These are phyloP conservation scores for Cacoxenus indagator DNA, from an alignment of 2,888 invertebrate species.

Conservation along the genomic window DNA sequence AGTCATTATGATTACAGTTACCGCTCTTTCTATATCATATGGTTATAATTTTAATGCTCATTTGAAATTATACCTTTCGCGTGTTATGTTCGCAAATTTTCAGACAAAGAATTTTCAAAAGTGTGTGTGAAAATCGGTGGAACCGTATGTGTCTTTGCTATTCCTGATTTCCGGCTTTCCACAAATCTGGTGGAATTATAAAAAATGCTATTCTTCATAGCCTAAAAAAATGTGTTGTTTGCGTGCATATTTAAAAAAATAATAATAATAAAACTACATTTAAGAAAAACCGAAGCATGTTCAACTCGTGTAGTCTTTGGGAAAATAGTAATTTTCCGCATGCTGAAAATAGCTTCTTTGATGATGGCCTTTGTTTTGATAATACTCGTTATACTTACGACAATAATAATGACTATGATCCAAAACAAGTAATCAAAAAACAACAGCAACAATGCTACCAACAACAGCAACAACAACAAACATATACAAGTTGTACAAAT, in stretches of 20 bases:
- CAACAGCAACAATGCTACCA: conserved; percentile 32
- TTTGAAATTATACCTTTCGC: conserved; percentile 47
- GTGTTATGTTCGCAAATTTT: conserved; percentile 32
- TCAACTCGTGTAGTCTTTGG: conserved; percentile 46
- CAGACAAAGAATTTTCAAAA: background rate
- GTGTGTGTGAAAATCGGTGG: background rate
- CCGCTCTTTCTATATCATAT: conserved; percentile 45
- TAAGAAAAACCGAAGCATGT: conserved; percentile 38
- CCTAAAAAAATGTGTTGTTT: conserved; percentile 30
- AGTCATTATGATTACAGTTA: conserved; percentile 22
- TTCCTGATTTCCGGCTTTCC: no score
- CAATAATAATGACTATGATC: conserved; percentile 32
- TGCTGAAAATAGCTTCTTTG: conserved; percentile 49
- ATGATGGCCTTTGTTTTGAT: conserved; percentile 34
- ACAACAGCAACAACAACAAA: conserved; percentile 28
- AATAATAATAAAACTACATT: background rate
- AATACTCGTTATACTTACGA: conserved; percentile 26
- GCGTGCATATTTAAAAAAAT: background rate
- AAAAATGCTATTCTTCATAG: background rate
- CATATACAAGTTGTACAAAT: background rate
- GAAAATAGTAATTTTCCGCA: conserved; percentile 49
- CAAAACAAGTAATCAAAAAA: conserved; percentile 32
- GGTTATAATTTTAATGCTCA: conserved; percentile 55
- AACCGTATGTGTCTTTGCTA: background rate
- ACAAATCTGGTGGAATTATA: no score